A percentile compares a stretch with the other conserved stretches of the same genome.
Evolutionary conservation across 2,797 vertebrate genomes (phyloP).

Genomic region (Carapus acus): DNA sequence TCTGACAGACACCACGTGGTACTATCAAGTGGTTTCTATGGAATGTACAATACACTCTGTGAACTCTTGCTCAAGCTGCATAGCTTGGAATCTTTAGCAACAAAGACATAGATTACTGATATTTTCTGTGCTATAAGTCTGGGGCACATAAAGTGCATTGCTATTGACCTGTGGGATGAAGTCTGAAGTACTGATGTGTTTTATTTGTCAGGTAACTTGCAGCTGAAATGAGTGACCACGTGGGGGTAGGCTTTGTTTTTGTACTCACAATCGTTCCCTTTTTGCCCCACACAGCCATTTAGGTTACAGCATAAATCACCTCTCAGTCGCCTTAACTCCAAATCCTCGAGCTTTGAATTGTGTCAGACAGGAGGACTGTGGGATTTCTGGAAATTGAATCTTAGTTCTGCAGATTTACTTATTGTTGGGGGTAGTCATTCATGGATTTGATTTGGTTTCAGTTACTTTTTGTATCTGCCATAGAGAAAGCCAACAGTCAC

Average conservation of each 20-base stretch:
- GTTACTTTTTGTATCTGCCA: slow-evolving; percentile 59
- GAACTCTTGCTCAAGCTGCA: too few relatives aligned
- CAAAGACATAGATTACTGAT: too few relatives aligned
- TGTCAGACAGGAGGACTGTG: slow-evolving; percentile 61
- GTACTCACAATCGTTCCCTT: slow-evolving; percentile 35
- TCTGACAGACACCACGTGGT: too few relatives aligned
- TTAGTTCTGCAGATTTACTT: slow-evolving; percentile 69
- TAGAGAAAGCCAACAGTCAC: slow-evolving; percentile 54
- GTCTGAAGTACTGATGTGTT: too few relatives aligned
- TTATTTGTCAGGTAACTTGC: slow-evolving; percentile 44
- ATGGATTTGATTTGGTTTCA: slow-evolving; percentile 61
- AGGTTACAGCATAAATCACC: slow-evolving; percentile 68
- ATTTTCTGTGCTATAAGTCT: too few relatives aligned
- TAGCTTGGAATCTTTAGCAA: too few relatives aligned
- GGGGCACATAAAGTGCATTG: too few relatives aligned
- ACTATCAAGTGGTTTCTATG: too few relatives aligned
- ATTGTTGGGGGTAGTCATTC: slow-evolving; percentile 69
- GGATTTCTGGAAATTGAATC: slow-evolving; percentile 71
- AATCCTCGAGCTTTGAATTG: slow-evolving; percentile 72
- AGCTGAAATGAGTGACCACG: slow-evolving; percentile 53
- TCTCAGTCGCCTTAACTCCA: slow-evolving; percentile 72
- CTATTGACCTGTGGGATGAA: too few relatives aligned
- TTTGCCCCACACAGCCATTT: slow-evolving; percentile 50
- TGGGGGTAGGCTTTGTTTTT: slow-evolving; percentile 43
- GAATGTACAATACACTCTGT: too few relatives aligned